Percentiles rank a stretch among this genome's conserved stretches.
These are phyloP conservation scores for human DNA, from an alignment of 2,113 vertebrate genomes.

Conservation along the genomic window GRCh38 chrX:19591501-19592000, in stretches of 20 bases:
- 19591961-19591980: slow-evolving; percentile 45
- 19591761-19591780: background rate
- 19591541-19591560: background rate
- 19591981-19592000: background rate
- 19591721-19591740: background rate
- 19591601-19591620: background rate
- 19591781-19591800: background rate
- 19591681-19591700: background rate
- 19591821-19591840: background rate
- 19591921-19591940: slow-evolving; percentile 37
- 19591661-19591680: background rate
- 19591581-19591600: background rate
- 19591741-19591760: background rate
- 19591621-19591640: background rate
- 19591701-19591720: background rate
- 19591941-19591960: slow-evolving; percentile 45
- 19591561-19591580: background rate
- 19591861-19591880: slow-evolving; percentile 8
- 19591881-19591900: background rate
- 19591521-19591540: background rate
- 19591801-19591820: background rate
- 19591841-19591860: slow-evolving; percentile 11
- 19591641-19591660: background rate
- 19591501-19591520: background rate
- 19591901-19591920: slow-evolving; percentile 34